Percentiles rank a stretch among this genome's conserved stretches.
phyloP scores from a whole-genome alignment of 2,888 invertebrate genomes.

The Andrena dorsata region DNA sequence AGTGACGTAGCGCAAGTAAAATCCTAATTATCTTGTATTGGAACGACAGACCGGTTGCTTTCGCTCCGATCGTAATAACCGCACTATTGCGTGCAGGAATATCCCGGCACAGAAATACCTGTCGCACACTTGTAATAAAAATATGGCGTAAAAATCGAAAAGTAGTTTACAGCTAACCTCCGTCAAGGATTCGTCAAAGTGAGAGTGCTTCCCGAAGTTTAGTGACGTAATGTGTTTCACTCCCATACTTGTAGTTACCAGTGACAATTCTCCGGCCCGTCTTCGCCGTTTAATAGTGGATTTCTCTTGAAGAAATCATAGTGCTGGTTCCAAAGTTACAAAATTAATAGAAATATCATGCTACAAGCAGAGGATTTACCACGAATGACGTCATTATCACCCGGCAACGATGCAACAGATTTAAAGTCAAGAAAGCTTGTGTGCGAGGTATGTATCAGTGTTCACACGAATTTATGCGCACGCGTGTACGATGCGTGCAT shows the following conservation, averaged over 20 bases:
- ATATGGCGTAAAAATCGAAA: background rate
- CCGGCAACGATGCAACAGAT: conserved; percentile 68
- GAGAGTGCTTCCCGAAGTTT: conserved; percentile 25
- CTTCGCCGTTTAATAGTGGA: conserved; percentile 3
- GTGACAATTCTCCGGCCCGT: conserved; percentile 18
- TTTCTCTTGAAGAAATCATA: conserved; percentile 5
- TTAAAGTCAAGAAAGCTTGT: conserved; percentile 65
- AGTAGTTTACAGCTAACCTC: background rate
- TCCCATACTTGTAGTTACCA: conserved; percentile 21
- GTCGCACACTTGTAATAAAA: background rate
- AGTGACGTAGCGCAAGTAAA: conserved; percentile 54
- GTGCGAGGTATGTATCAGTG: conserved; percentile 67
- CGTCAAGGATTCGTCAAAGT: conserved; percentile 5
- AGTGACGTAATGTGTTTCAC: conserved; percentile 44
- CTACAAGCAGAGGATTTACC: conserved; percentile 86
- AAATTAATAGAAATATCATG: conserved; percentile 26
- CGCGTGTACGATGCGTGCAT: background rate
- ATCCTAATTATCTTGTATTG: conserved; percentile 55
- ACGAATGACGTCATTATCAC: conserved; percentile 86
- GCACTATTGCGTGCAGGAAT: background rate
- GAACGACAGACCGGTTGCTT: conserved; percentile 37
- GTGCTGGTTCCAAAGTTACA: background rate
- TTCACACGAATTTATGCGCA: background rate
- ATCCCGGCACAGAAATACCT: background rate
- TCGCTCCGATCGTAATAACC: conserved; percentile 37